phyloP scores from a whole-genome alignment of 2,113 vertebrate species.

The Gallinago jamesoni region DNA sequence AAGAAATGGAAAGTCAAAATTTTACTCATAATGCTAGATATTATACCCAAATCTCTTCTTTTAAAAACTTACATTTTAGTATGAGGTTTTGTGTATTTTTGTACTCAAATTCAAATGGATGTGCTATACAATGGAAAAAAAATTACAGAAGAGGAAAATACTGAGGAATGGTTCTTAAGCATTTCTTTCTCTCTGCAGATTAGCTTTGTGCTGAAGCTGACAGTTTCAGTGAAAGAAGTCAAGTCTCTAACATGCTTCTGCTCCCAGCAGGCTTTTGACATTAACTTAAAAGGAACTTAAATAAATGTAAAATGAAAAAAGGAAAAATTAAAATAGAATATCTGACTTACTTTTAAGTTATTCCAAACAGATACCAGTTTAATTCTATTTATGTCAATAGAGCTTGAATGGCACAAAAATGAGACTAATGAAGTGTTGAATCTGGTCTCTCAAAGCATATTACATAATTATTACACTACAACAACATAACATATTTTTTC shows the following conservation, averaged over 20 bases:
- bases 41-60: neutral
- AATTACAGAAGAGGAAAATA: neutral
- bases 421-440: neutral
- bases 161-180: neutral
- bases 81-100: neutral
- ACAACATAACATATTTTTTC: neutral
- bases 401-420: neutral
- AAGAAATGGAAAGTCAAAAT: neutral
- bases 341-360: neutral
- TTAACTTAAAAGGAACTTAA: neutral
- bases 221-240: neutral
- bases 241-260: neutral
- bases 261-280: neutral
- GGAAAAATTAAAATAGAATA: neutral
- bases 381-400: neutral
- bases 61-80: neutral
- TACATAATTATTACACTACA: neutral
- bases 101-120: neutral
- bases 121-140: neutral
- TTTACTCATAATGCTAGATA: neutral
- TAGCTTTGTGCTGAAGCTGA: constrained; percentile 6
- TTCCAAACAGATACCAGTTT: neutral
- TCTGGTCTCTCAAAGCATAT: neutral
- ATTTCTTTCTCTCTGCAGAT: neutral
- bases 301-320: neutral